phyloP scores from a whole-genome alignment of 2,888 invertebrate species.

The Pomacea canaliculata region DNA sequence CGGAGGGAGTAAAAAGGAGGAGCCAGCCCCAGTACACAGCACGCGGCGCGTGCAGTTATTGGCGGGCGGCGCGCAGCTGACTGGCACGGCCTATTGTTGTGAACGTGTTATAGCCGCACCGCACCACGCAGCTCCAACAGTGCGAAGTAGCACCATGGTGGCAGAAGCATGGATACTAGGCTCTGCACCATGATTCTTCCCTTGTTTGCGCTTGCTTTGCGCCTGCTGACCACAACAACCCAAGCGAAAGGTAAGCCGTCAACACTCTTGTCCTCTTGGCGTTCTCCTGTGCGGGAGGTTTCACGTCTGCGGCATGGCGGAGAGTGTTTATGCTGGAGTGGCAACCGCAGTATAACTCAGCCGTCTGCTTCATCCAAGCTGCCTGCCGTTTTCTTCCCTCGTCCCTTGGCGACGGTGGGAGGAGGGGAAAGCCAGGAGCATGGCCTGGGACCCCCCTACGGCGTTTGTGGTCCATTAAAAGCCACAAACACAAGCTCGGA shows the following conservation, averaged over 20 bases:
- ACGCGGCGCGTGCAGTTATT: conserved; percentile 20
- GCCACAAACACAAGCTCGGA: conserved; percentile 17
- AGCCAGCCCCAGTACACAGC: conserved; percentile 12
- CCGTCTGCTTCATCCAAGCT: conserved; percentile 8
- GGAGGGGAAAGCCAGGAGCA: background rate
- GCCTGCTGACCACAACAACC: conserved; percentile 6
- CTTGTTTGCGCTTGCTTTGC: conserved; percentile 5
- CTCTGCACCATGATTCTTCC: conserved; percentile 19
- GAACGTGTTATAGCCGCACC: conserved; percentile 26
- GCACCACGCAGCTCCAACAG: background rate
- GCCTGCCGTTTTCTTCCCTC: background rate
- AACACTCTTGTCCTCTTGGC: conserved; percentile 1
- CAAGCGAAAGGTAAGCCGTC: conserved; percentile 22
- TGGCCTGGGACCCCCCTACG: background rate
- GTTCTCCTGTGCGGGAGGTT: background rate
- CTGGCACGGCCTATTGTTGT: conserved; percentile 29
- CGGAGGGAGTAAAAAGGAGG: conserved; percentile 24
- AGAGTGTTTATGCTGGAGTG: conserved; percentile 12
- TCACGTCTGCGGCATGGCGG: conserved; percentile 5
- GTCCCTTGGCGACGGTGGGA: background rate
- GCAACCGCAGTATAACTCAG: conserved; percentile 4
- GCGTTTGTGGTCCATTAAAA: conserved; percentile 18
- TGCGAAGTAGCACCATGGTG: conserved; percentile 16
- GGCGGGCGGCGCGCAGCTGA: conserved; percentile 19
- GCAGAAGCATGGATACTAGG: conserved; percentile 23